phyloP scores from a whole-genome alignment of 2,888 invertebrate genomes.

The Sepioteuthis lessoniana region DNA sequence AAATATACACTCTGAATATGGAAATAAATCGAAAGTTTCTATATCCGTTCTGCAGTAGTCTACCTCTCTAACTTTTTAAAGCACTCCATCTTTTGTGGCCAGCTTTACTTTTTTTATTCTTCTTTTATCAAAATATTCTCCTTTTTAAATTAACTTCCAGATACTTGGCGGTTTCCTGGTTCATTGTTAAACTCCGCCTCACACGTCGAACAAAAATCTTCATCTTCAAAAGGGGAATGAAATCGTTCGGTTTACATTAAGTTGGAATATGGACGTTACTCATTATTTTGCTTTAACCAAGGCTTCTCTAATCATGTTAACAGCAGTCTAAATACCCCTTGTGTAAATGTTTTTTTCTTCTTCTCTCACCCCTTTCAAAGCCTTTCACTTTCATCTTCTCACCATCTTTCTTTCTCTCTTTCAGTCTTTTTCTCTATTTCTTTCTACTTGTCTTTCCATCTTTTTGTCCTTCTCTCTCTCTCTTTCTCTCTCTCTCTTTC shows the following conservation, averaged over 20 bases:
- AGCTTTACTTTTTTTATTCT: neutral
- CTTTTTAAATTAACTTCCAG: neutral
- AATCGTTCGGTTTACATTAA: too few species aligned
- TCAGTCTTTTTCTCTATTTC: neutral
- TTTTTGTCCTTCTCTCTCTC: too few species aligned
- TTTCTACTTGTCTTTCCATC: neutral
- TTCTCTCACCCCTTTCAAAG: too few species aligned
- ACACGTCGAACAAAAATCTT: too few species aligned
- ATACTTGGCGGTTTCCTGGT: neutral
- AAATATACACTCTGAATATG: neutral
- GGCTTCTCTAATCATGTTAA: too few species aligned
- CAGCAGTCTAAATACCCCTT: too few species aligned
- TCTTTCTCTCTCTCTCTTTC: neutral
- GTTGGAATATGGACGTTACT: too few species aligned
- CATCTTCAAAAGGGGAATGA: too few species aligned
- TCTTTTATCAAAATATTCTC: neutral
- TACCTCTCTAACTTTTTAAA: neutral
- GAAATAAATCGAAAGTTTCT: neutral
- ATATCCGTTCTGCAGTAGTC: neutral
- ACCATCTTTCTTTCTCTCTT: neutral
- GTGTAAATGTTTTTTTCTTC: too few species aligned
- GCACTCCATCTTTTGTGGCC: neutral
- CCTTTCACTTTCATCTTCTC: neutral
- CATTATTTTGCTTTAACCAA: too few species aligned
- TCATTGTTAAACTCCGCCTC: neutral